Percentiles rank a stretch among this genome's conserved stretches.
These are phyloP conservation scores for Stenotaenia linearis DNA, from an alignment of 2,888 invertebrate genomes.

Conservation along the genomic window DNA sequence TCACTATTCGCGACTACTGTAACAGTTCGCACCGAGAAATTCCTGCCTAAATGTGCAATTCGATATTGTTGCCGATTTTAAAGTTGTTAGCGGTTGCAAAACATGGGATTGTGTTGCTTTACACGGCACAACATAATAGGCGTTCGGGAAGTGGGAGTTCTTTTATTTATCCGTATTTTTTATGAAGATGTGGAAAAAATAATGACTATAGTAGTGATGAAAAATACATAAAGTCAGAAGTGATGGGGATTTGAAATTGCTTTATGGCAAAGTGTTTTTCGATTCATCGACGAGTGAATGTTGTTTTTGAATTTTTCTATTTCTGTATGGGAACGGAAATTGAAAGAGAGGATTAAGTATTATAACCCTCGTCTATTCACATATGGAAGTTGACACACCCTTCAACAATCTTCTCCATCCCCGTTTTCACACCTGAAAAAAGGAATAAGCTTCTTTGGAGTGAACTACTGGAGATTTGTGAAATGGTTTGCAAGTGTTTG, in stretches of 20 bases:
- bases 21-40: not conserved
- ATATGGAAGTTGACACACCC: not conserved
- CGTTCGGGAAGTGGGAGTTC: not conserved
- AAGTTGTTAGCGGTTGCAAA: not conserved
- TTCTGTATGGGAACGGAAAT: not conserved
- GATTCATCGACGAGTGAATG: slow-evolving; percentile 7
- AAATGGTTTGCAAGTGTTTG: slow-evolving; percentile 8
- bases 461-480: not conserved
- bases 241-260: not conserved
- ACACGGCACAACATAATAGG: not conserved
- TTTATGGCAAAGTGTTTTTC: not conserved
- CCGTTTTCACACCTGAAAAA: slow-evolving; percentile 18
- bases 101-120: not conserved
- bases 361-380: slow-evolving; percentile 17
- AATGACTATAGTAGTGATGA: not conserved
- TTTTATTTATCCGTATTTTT: too few species aligned
- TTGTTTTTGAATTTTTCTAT: slow-evolving; percentile 6
- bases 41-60: not conserved
- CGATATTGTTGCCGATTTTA: not conserved
- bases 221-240: not conserved
- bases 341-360: slow-evolving; percentile 20
- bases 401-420: not conserved
- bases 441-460: slow-evolving; percentile 10
- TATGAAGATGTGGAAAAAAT: not conserved
- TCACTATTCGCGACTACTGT: not conserved